Percentiles rank a stretch among this genome's conserved stretches.
These are phyloP conservation scores for Enteromius anoplus DNA, from an alignment of 2,797 vertebrate genomes.

Conservation along the genomic window DNA sequence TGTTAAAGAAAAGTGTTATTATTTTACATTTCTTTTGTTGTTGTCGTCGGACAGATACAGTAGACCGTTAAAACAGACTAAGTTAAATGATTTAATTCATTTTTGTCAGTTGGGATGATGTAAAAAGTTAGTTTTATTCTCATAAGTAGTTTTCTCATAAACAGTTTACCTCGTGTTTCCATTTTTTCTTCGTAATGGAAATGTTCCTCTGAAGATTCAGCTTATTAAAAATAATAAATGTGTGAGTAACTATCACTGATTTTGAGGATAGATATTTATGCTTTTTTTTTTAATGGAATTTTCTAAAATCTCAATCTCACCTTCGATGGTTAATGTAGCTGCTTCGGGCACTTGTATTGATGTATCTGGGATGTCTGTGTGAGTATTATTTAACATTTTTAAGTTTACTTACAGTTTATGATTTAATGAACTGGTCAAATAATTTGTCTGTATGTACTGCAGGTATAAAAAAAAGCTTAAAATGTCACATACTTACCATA, in stretches of 20 bases:
- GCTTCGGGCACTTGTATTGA: conserved; percentile 87
- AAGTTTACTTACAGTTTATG: neutral
- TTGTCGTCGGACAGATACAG: conserved; percentile 19
- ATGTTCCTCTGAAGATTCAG: conserved; percentile 74
- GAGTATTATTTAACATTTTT: conserved; percentile 52
- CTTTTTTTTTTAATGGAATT: neutral
- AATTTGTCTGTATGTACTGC: neutral
- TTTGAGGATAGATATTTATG: conserved; percentile 33
- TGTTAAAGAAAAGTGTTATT: conserved; percentile 7
- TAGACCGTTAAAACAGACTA: conserved; percentile 32
- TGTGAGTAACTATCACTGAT: conserved; percentile 27
- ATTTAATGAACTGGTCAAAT: neutral
- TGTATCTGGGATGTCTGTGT: conserved; percentile 91
- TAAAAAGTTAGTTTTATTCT: conserved; percentile 43
- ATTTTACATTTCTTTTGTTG: neutral
- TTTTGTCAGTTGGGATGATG: conserved; percentile 6
- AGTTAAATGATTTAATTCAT: conserved; percentile 1
- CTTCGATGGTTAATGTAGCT: conserved; percentile 82
- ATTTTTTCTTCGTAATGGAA: conserved; percentile 76
- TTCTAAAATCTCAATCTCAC: conserved; percentile 72
- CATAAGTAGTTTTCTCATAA: neutral
- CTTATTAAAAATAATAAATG: conserved; percentile 54
- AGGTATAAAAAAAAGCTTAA: neutral
- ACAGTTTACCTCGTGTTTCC: conserved; percentile 73
- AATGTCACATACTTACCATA: conserved; percentile 80